Evolutionary conservation across 2,797 vertebrate species (phyloP).

Genomic region (Gymnopithys bicolor): DNA sequence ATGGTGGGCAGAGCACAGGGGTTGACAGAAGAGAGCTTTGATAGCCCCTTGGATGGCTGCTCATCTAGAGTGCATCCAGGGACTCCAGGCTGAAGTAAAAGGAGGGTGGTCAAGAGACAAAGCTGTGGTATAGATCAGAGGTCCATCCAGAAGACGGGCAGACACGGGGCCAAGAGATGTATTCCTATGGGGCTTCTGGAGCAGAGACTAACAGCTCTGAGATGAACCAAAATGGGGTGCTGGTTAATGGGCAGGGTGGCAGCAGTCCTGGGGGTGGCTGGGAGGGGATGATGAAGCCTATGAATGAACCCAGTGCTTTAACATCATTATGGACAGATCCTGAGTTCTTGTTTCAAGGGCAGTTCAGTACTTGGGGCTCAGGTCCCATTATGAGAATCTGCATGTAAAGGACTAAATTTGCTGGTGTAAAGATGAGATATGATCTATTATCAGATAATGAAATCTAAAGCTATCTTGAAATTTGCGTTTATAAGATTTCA

Average conservation of each 20-base stretch:
- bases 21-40: background rate
- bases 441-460: constrained; percentile 35
- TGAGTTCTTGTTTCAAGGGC: background rate
- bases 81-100: background rate
- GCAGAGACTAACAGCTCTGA: background rate
- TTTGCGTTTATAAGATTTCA: constrained; percentile 20
- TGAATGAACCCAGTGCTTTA: background rate
- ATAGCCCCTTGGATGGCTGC: rapidly evolving
- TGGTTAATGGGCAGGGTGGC: background rate
- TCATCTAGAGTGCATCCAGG: too few species aligned
- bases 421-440: background rate
- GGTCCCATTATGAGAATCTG: background rate
- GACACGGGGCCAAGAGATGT: rapidly evolving
- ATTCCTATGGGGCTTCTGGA: background rate
- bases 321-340: background rate
- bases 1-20: background rate
- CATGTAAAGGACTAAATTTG: background rate
- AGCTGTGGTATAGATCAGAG: background rate
- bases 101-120: background rate
- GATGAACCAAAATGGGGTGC: background rate
- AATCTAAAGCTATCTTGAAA: background rate
- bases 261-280: background rate
- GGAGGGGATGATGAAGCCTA: background rate
- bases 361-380: background rate
- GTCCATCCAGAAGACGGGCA: background rate